Evolutionary conservation across 1,140 invertebrate genomes (phyloP), one percentile per base, ranked within the genome.

Genomic region (Nephila pilipes): DNA sequence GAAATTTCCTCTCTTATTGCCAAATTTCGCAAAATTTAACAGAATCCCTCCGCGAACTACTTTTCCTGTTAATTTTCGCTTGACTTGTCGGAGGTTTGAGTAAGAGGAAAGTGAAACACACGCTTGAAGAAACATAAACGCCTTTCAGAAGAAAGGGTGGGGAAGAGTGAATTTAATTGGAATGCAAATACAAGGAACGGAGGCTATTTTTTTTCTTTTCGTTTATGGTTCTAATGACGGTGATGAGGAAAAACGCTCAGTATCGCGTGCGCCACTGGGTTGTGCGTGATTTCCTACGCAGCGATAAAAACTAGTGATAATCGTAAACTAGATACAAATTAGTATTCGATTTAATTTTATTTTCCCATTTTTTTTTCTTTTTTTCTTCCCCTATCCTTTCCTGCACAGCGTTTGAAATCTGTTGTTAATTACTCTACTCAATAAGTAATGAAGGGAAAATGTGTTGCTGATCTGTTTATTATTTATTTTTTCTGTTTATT

Each of bases 341-440:
- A 54, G 46, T 81, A 81, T 81, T 81, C 79, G 79, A 81, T 81
- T 81, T 81, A 81, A 81, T 81, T 81, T 81, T 54, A 81, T 81
- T 81, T 81, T 20, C 79, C 46, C 20, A 18, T 16, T 6, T 38
- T 80, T 36, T 80, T 80, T 80, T 38, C 16, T n/a, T n/a, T n/a
- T n/a, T n/a, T 6, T 10, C 46, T 46, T 46, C 12, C 46, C 25
- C 29, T 14, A 5, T 60, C 29, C 25, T 32, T 69, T 12, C 79
- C 36, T 54, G 36, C 1, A 46, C 36, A 69, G n/a, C 79, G 46
- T 22, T 54, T 12, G 25, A 81, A 81, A 81, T 81, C 79, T 81
- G 46, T n/a, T 81, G 79, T 81, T 81, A 81, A 81, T 81, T 81
- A 54, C 79, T 8, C 8, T 38, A 46, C 46, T 10, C 46, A 36